A percentile compares a stretch with the other conserved stretches of the same genome.
Evolutionary conservation across 2,888 invertebrate genomes (phyloP).

Genomic region (Axea sp.): DNA sequence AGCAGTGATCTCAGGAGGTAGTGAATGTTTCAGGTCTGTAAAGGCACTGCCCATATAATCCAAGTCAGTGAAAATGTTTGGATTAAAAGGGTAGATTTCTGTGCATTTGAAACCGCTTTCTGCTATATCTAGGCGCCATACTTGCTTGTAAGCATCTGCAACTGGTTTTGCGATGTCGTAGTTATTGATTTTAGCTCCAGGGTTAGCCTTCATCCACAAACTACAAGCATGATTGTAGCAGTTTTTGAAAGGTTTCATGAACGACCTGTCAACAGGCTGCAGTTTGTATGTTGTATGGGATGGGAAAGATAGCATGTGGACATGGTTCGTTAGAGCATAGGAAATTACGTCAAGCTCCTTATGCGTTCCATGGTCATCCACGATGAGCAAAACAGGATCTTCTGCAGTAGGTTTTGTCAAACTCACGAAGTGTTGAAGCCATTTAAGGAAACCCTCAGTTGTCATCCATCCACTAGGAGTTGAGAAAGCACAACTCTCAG

Average conservation of each 20-base stretch:
- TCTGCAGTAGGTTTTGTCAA: constrained; percentile 49
- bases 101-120: constrained; percentile 14
- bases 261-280: constrained; percentile 60
- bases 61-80: not conserved
- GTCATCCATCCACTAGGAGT: constrained; percentile 65
- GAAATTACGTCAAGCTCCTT: constrained; percentile 64
- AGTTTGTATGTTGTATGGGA: constrained; percentile 66
- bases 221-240: constrained; percentile 6
- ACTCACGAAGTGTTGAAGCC: constrained; percentile 49
- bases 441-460: constrained; percentile 48
- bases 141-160: not conserved
- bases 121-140: not conserved
- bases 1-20: no score
- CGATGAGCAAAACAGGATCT: constrained; percentile 61
- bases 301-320: constrained; percentile 64
- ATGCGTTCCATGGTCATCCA: constrained; percentile 64
- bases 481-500: no score
- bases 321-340: constrained; percentile 58
- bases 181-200: no score
- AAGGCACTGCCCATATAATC: no score
- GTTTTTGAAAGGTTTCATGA: constrained; percentile 65
- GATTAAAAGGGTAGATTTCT: constrained; percentile 18
- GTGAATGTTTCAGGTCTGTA: no score
- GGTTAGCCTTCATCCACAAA: constrained; percentile 10
- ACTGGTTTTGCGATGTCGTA: no score